phyloP scores from a whole-genome alignment of 2,797 vertebrate genomes.

The Dallia pectoralis region DNA sequence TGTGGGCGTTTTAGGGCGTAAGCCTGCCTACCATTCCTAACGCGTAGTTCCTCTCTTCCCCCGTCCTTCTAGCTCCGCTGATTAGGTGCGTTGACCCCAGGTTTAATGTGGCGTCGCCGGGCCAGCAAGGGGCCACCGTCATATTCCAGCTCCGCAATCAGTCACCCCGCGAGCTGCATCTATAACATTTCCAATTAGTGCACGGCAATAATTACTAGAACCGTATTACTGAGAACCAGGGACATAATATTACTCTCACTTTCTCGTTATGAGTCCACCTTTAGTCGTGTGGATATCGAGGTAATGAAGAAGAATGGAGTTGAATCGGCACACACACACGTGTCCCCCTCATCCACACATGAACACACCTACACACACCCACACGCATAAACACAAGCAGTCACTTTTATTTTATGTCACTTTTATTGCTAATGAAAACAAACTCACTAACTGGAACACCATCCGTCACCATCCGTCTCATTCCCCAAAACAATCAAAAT shows the following conservation, averaged over 20 bases:
- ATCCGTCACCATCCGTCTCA: slow-evolving; percentile 42
- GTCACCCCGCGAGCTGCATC: slow-evolving; percentile 22
- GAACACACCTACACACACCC: neutral
- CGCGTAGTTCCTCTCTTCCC: too few species aligned
- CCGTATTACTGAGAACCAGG: slow-evolving; percentile 28
- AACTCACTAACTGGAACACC: slow-evolving; percentile 32
- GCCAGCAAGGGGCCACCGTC: slow-evolving; percentile 64
- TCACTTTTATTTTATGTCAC: slow-evolving; percentile 43
- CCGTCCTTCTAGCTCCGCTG: slow-evolving; percentile 1
- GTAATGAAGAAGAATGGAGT: neutral
- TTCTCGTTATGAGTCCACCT: neutral
- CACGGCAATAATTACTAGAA: slow-evolving; percentile 49
- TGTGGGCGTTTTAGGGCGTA: neutral
- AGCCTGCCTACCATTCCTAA: neutral
- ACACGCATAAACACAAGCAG: neutral
- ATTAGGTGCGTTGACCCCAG: slow-evolving; percentile 61
- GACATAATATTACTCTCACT: neutral
- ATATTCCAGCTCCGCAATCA: slow-evolving; percentile 62
- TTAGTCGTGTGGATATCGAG: neutral
- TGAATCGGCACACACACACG: neutral
- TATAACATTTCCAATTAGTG: slow-evolving; percentile 37
- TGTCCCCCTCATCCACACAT: too few species aligned
- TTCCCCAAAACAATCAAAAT: slow-evolving; percentile 55
- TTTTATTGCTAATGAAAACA: slow-evolving; percentile 63
- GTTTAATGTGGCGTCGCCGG: slow-evolving; percentile 68